Evolutionary conservation across 2,888 invertebrate species (phyloP).

Genomic region (Nebria brevicollis): DNA sequence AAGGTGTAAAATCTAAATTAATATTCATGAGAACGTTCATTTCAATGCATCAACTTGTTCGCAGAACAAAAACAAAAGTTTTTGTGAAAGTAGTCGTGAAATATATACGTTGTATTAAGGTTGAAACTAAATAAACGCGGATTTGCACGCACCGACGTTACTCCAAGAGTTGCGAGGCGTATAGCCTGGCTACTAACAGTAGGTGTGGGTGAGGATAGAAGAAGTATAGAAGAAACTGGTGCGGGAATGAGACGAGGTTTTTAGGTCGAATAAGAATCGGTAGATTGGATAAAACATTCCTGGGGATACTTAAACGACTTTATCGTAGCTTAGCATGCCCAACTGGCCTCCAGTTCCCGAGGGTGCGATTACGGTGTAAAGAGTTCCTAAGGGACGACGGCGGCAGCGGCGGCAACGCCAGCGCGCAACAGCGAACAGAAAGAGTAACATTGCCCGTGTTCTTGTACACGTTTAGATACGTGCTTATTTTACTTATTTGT

Average conservation of each 20-base stretch:
- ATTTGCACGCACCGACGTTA: conserved; percentile 6
- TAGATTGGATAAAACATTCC: conserved; percentile 45
- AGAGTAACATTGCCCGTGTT: background rate
- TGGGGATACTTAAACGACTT: conserved; percentile 51
- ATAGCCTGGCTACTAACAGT: background rate
- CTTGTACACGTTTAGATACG: conserved; percentile 13
- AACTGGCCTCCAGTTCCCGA: conserved; percentile 29
- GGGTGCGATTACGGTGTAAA: conserved; percentile 44
- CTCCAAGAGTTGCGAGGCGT: background rate
- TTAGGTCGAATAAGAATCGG: conserved; percentile 42
- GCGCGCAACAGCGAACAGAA: conserved; percentile 6
- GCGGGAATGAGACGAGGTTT: background rate
- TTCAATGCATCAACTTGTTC: background rate
- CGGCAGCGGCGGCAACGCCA: background rate
- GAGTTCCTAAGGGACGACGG: conserved; percentile 33
- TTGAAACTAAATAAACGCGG: conserved; percentile 17
- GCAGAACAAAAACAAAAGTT: conserved; percentile 12
- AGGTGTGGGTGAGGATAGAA: background rate
- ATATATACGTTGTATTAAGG: background rate
- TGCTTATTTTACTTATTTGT: conserved; percentile 45
- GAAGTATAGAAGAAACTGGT: background rate
- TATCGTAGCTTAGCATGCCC: conserved; percentile 51
- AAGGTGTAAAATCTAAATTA: background rate
- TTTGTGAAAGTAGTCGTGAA: background rate
- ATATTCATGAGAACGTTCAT: conserved; percentile 15